These are phyloP conservation scores for Gambelia wislizenii DNA, from an alignment of 2,797 vertebrate genomes.

Conservation along the genomic window DNA sequence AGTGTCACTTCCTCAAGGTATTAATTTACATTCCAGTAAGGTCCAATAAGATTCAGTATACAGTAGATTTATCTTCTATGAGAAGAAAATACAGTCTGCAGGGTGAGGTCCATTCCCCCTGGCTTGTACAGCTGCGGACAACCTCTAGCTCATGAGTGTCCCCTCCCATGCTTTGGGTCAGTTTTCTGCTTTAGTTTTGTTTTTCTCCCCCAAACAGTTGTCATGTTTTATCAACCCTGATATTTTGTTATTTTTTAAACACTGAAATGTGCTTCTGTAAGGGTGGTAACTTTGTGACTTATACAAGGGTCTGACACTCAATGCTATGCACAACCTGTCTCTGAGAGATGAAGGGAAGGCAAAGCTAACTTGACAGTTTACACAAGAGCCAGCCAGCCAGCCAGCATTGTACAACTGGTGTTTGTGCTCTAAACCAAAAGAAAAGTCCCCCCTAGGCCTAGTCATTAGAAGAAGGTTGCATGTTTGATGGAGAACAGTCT, in stretches of 20 bases:
- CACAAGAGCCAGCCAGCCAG: neutral
- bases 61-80: neutral
- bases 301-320: neutral
- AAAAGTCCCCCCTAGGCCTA: neutral
- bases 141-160: neutral
- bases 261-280: neutral
- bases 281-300: neutral
- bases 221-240: neutral
- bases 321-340: neutral
- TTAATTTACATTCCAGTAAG: conserved; percentile 7
- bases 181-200: neutral
- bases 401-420: neutral
- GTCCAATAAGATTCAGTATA: neutral
- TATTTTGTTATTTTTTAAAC: neutral
- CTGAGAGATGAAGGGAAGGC: neutral
- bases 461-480: neutral
- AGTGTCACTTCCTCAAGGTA: conserved; percentile 85
- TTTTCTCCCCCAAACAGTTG: neutral
- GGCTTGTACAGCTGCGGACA: neutral
- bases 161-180: neutral
- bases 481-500: neutral
- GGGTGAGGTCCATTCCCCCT: neutral
- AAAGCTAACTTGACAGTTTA: neutral
- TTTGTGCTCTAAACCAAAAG: neutral
- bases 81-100: neutral